Evolutionary conservation across 2,113 vertebrate species (phyloP).

Genomic region (Chionomys nivalis): DNA sequence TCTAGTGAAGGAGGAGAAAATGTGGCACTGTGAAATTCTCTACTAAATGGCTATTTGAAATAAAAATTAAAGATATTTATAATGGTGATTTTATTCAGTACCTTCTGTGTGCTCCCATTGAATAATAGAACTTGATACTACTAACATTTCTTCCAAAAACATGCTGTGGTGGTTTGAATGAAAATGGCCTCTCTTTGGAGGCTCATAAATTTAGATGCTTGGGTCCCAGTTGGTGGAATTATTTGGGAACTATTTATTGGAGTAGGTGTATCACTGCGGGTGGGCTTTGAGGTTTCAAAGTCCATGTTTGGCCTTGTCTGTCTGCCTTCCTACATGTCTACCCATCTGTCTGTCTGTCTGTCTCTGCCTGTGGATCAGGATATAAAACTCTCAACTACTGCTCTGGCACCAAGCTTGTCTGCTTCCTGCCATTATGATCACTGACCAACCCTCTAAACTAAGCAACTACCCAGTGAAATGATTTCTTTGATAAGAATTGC

Average conservation of each 20-base stretch:
- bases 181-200: not conserved
- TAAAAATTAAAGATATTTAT: not conserved
- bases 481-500: not conserved
- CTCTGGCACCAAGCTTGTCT: not conserved
- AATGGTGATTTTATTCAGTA: not conserved
- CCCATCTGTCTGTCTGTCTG: not conserved
- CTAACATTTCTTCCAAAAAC: not conserved
- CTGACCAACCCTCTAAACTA: not conserved
- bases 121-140: not conserved
- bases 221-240: not conserved
- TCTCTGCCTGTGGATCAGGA: not conserved
- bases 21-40: not conserved
- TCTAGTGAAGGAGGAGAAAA: slow-evolving; percentile 13
- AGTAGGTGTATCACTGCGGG: not conserved
- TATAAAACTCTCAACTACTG: not conserved
- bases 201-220: not conserved
- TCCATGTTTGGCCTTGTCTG: not conserved
- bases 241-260: not conserved
- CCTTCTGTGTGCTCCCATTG: not conserved
- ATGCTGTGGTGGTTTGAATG: not conserved
- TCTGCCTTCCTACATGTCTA: not conserved
- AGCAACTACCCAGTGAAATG: not conserved
- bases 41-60: not conserved
- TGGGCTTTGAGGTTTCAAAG: not conserved
- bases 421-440: not conserved